phyloP scores from a whole-genome alignment of 1,140 invertebrate genomes.

The Caenorhabditis latens region DNA sequence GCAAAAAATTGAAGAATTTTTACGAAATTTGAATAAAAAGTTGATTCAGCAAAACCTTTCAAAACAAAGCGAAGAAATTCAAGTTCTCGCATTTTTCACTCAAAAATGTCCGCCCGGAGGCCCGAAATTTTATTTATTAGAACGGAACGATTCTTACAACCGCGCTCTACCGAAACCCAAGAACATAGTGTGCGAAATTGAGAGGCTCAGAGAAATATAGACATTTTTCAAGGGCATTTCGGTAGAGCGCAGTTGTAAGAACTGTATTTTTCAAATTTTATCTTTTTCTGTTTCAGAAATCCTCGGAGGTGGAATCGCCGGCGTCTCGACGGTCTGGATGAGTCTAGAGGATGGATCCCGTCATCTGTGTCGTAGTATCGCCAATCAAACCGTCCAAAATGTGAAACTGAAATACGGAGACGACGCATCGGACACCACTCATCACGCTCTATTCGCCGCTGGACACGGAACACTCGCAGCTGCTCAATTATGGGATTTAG shows the following conservation, averaged over 20 bases:
- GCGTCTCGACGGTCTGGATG: constrained; percentile 68
- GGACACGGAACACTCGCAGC: constrained; percentile 66
- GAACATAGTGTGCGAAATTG: no score
- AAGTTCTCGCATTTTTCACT: no score
- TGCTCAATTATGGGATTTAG: constrained; percentile 66
- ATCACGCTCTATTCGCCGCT: constrained; percentile 68
- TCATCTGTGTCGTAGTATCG: constrained; percentile 65
- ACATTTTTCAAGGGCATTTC: no score
- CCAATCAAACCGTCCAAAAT: constrained; percentile 66
- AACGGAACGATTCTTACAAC: no score
- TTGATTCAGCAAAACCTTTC: no score
- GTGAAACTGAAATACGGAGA: constrained; percentile 69
- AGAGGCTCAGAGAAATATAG: no score
- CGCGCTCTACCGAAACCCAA: no score
- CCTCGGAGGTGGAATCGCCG: constrained; percentile 67
- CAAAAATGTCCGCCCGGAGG: no score
- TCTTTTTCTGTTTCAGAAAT: constrained; percentile 42
- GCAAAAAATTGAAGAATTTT: no score
- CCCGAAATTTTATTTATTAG: no score
- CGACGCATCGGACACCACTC: constrained; percentile 65
- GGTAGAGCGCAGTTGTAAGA: not conserved
- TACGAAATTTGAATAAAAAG: no score
- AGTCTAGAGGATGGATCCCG: constrained; percentile 67
- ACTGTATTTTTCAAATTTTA: not conserved
- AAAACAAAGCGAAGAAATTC: no score